These are phyloP conservation scores for Acanthosepion pharaonis DNA, from an alignment of 2,888 invertebrate genomes.

Conservation along the genomic window DNA sequence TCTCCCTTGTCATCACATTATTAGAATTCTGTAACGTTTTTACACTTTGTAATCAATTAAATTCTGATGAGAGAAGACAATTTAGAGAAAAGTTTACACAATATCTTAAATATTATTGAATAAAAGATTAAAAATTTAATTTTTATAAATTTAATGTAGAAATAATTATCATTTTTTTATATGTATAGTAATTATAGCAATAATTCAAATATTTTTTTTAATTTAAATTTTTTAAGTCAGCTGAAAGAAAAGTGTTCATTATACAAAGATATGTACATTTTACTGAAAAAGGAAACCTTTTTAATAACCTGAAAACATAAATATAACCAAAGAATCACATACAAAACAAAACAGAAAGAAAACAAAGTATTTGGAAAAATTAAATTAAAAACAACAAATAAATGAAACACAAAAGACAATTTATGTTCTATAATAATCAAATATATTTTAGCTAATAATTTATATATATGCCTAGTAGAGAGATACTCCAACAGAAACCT, in stretches of 20 bases:
- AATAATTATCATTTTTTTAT: neutral
- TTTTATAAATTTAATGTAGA: neutral
- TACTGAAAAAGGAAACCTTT: neutral
- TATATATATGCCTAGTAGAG: no score
- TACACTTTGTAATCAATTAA: no score
- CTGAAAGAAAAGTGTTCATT: neutral
- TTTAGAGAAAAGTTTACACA: neutral
- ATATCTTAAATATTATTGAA: neutral
- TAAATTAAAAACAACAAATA: neutral
- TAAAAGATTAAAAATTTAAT: neutral
- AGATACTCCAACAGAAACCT: no score
- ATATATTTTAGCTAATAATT: neutral
- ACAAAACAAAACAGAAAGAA: neutral
- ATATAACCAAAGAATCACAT: neutral
- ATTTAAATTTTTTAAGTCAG: neutral
- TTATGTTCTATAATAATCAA: neutral
- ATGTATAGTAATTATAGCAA: neutral
- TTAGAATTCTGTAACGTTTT: no score
- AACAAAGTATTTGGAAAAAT: neutral
- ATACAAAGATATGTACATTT: neutral
- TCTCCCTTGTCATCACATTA: no score
- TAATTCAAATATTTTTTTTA: neutral
- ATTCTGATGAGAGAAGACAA: constrained; percentile 11
- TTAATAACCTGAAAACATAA: neutral
- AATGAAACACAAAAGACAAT: neutral